phyloP scores from a whole-genome alignment of 1,140 invertebrate species.

The Helicoverpa zea region DNA sequence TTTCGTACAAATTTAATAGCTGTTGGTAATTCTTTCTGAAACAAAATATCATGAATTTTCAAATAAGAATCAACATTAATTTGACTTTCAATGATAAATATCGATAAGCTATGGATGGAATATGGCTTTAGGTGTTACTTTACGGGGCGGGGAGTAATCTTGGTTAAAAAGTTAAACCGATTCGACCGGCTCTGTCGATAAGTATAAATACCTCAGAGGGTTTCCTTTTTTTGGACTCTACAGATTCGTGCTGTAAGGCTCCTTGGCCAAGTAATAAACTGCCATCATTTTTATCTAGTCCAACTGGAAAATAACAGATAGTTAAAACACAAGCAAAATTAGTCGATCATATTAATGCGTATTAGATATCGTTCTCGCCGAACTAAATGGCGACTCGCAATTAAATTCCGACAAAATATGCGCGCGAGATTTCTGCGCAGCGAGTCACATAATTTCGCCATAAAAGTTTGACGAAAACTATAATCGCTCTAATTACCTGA shows the following conservation, averaged over 20 bases:
- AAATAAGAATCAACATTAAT: no score
- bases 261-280: background rate
- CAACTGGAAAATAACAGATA: background rate
- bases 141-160: no score
- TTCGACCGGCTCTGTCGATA: no score
- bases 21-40: background rate
- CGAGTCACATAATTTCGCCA: no score
- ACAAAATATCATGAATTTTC: background rate
- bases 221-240: background rate
- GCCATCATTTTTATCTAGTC: background rate
- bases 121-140: no score
- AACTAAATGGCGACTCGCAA: no score
- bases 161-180: no score
- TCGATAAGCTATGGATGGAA: no score
- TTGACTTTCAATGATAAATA: no score
- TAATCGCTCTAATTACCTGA: background rate
- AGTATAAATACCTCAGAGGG: background rate
- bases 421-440: no score
- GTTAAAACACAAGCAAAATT: background rate
- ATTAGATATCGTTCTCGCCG: no score
- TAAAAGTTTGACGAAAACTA: background rate
- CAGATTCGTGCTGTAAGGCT: background rate
- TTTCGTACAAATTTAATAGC: conserved; percentile 48
- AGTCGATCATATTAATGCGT: background rate
- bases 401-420: no score